A percentile compares a stretch with the other conserved stretches of the same genome.
Evolutionary conservation across 2,888 invertebrate genomes (phyloP).

Genomic region (Amblyteles armatorius): DNA sequence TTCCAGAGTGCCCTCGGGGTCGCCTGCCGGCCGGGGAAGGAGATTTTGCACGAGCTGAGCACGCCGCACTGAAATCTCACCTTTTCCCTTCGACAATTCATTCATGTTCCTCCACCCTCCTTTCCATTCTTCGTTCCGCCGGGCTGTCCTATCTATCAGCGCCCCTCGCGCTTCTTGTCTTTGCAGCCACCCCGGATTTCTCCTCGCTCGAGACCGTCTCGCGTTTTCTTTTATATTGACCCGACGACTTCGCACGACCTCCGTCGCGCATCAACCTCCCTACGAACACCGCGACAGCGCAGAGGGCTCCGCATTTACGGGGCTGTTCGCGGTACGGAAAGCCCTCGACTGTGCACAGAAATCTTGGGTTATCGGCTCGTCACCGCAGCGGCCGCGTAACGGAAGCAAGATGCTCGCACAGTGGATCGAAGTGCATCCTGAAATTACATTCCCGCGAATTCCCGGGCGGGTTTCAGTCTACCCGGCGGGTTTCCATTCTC

Average conservation of each 20-base stretch:
- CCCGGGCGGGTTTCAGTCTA: conserved; percentile 51
- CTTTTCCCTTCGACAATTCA: conserved; percentile 55
- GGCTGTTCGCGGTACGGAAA: background rate
- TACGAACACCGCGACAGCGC: no score
- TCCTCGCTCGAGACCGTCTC: conserved; percentile 10
- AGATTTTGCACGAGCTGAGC: conserved; percentile 45
- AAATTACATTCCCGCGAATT: conserved; percentile 76
- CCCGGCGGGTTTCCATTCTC: conserved; percentile 20
- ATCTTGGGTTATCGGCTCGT: conserved; percentile 69
- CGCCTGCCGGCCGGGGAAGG: conserved; percentile 39
- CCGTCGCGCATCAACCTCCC: background rate
- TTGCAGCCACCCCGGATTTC: conserved; percentile 49
- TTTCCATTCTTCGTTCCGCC: conserved; percentile 40
- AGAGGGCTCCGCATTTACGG: no score
- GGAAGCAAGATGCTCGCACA: conserved; percentile 15
- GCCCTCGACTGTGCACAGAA: conserved; percentile 5
- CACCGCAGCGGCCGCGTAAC: conserved; percentile 65
- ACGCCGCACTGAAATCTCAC: conserved; percentile 44
- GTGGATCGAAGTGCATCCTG: conserved; percentile 72
- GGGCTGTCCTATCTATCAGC: conserved; percentile 29
- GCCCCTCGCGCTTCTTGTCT: conserved; percentile 44
- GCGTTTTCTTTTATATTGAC: conserved; percentile 31
- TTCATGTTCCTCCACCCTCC: conserved; percentile 49
- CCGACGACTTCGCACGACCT: conserved; percentile 45
- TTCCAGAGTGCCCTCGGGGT: conserved; percentile 52